Conservation (phyloP, 1,140 invertebrate species). For the Himalopsyche phryganea region DNA sequence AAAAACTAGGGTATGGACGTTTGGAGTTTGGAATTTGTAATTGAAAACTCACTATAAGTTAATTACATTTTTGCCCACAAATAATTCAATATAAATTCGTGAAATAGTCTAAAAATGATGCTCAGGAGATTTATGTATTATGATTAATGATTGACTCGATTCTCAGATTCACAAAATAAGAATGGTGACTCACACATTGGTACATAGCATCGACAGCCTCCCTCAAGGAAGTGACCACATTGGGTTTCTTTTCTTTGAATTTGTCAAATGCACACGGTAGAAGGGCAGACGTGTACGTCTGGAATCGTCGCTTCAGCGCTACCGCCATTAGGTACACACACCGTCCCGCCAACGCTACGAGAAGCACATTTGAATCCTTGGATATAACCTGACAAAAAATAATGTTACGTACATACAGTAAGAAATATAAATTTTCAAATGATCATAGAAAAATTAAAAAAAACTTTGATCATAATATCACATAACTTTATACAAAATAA, state of each 20-base stretch:
- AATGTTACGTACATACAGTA: neutral
- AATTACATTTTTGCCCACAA: no score
- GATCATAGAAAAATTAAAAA: conserved; percentile 4
- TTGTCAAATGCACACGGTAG: conserved; percentile 85
- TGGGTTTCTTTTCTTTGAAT: conserved; percentile 96
- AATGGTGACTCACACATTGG: conserved; percentile 66
- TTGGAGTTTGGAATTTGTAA: no score
- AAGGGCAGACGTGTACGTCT: conserved; percentile 76
- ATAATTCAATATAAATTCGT: no score
- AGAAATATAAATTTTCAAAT: conserved; percentile 10
- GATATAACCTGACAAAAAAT: conserved; percentile 63
- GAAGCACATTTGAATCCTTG: conserved; percentile 94
- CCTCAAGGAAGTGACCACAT: conserved; percentile 78
- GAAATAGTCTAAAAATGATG: no score
- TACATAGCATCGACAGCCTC: conserved; percentile 93
- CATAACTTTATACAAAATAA: neutral
- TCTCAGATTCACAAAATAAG: no score
- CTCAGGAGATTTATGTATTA: no score
- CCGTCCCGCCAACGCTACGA: conserved; percentile 84
- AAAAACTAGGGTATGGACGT: no score
- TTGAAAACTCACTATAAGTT: no score
- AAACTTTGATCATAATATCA: neutral
- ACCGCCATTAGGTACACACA: conserved; percentile 78
- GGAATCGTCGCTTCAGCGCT: conserved; percentile 87
- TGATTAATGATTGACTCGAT: no score